Base-by-base conservation (phyloP, 1,140 invertebrate species). In the Drosophila aff. region DNA sequence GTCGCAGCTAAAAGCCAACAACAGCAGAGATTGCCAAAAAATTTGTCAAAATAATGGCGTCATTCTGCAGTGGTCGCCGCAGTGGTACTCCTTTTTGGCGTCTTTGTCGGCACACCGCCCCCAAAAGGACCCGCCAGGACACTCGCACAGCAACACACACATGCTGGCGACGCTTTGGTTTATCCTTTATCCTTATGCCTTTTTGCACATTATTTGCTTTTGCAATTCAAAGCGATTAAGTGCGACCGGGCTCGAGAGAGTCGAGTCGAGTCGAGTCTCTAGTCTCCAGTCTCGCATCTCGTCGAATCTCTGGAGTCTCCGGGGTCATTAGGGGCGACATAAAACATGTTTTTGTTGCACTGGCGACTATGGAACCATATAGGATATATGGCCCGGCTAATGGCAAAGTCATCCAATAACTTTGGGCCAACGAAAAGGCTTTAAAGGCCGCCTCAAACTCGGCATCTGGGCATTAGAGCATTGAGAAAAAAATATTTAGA, bases 31-130 rank as follows among this genome's bases (percentile, higher is more conserved):
- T 81, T 92, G 90, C 90, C 90, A 92, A 92, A 91, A 89, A 92
- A 92, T 92, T 92, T 91, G 90, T 92, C 85, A 92, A 92, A 90
- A 87, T 87, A 92, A 92, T 92, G 86, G 90, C 90, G 90, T 85
- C 82, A 85, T 92, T 90, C 81, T 82, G 82, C 85, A 90, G 82
- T 89, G 81, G 85, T 77, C 84, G 81, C 64, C 84, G 72, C 64
- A 71, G 68, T 49, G 47, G 47, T 28, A 28, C 47, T 49, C 47
- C 47, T 49, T n/a, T 49, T 31, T 28, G 23, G 47, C 47, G 47
- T 49, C 47, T 49, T 49, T 49, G 47, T 49, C 47, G 47, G 47
- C 47, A 28, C 47, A 49, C 47, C 47, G 47, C 47, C 47, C 47
- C 47, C 76, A 86, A 65, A 82, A 89, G 84, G 84, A 87, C 62